These are phyloP conservation scores for Pogona vitticeps DNA, from an alignment of 2,113 vertebrate species.

Conservation along the genomic window DNA sequence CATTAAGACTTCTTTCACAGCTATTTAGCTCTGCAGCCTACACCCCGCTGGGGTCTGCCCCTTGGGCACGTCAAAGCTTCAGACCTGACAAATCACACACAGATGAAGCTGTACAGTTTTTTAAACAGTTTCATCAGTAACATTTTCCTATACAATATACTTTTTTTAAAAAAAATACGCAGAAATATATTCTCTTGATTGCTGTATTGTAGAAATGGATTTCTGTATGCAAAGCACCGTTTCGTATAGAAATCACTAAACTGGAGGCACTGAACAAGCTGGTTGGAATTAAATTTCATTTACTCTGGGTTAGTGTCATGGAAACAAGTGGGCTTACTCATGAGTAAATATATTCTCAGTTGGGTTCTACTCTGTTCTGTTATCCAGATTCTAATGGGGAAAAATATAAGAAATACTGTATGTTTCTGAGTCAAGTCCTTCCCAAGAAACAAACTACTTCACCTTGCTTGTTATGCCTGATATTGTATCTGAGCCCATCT, in stretches of 20 bases:
- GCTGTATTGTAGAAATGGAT: conserved; percentile 66
- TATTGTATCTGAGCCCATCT: too few species aligned
- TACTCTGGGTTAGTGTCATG: neutral
- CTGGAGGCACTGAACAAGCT: conserved; percentile 54
- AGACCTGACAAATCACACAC: conserved; percentile 87
- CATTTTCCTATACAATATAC: conserved; percentile 57
- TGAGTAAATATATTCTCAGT: neutral
- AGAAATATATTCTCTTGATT: conserved; percentile 68
- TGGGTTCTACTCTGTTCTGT: neutral
- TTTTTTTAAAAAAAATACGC: conserved; percentile 33
- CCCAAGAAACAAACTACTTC: neutral
- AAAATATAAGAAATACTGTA: neutral
- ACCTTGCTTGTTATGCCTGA: too few species aligned
- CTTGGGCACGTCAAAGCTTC: conserved; percentile 85
- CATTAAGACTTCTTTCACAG: conserved; percentile 87
- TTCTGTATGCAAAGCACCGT: conserved; percentile 68
- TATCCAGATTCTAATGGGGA: neutral
- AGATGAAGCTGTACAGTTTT: conserved; percentile 86
- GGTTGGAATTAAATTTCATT: conserved; percentile 9
- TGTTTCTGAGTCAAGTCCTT: neutral
- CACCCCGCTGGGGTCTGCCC: conserved; percentile 86
- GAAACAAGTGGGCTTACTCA: neutral
- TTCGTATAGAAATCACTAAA: conserved; percentile 55
- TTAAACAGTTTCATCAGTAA: conserved; percentile 82
- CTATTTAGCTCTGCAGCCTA: conserved; percentile 87